phyloP scores from a whole-genome alignment of 2,113 vertebrate genomes.

The Bagarius yarrelli region DNA sequence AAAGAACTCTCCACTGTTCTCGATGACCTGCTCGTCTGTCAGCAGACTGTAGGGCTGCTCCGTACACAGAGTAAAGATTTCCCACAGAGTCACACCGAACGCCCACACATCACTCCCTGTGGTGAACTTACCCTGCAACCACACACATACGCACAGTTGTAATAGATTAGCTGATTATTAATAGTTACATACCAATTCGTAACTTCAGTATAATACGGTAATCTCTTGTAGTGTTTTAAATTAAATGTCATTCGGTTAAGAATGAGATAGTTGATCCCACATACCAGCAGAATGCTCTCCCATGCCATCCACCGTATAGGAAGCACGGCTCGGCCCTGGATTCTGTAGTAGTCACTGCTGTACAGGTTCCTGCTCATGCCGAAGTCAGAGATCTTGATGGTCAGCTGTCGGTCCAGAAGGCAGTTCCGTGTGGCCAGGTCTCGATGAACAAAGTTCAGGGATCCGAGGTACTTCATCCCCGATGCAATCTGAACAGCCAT shows the following conservation, averaged over 20 bases:
- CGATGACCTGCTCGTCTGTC: constrained; percentile 83
- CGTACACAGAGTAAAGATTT: constrained; percentile 83
- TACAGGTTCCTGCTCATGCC: constrained; percentile 85
- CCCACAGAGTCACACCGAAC: constrained; percentile 82
- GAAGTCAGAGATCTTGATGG: constrained; percentile 84
- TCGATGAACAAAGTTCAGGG: constrained; percentile 81
- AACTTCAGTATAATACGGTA: not conserved
- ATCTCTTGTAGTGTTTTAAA: not conserved
- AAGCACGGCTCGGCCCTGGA: constrained; percentile 81
- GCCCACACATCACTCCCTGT: constrained; percentile 83
- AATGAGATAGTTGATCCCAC: not conserved
- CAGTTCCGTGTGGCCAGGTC: constrained; percentile 84
- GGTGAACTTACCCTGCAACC: constrained; percentile 81
- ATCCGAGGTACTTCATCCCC: constrained; percentile 81
- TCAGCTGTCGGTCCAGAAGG: constrained; percentile 81
- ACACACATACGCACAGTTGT: constrained; percentile 8
- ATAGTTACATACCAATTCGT: not conserved
- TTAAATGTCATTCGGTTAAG: not conserved
- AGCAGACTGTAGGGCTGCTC: constrained; percentile 83
- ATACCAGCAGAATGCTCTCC: constrained; percentile 84
- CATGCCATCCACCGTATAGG: constrained; percentile 87
- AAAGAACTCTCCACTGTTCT: constrained; percentile 86
- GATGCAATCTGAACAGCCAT: constrained; percentile 83
- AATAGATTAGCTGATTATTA: not conserved
- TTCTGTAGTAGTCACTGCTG: constrained; percentile 85